Conservation (phyloP, 2,113 vertebrate genomes). For the Alexandromys fortis region DNA sequence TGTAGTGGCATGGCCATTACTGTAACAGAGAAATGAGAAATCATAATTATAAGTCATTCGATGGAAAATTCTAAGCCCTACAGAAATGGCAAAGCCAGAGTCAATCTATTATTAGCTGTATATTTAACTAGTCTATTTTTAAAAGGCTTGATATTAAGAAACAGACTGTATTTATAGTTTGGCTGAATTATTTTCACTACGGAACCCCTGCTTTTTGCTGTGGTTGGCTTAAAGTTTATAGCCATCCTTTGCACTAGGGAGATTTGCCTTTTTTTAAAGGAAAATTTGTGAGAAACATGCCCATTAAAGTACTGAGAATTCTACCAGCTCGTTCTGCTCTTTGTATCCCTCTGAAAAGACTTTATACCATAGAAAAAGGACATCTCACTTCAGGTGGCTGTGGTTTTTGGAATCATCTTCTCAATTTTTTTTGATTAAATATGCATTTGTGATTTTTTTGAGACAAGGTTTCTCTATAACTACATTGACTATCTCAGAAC, state of each 20-base stretch:
- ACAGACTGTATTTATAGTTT: constrained; percentile 69
- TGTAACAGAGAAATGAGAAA: constrained; percentile 61
- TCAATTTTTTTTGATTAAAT: background rate
- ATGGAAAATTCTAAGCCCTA: constrained; percentile 45
- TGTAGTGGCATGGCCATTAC: background rate
- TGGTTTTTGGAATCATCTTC: background rate
- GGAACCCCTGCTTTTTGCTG: constrained; percentile 48
- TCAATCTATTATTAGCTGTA: constrained; percentile 67
- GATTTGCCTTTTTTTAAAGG: constrained; percentile 51
- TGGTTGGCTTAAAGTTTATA: constrained; percentile 65
- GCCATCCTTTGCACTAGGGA: background rate
- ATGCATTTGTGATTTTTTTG: background rate
- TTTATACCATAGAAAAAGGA: background rate
- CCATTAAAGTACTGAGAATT: background rate
- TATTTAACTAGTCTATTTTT: constrained; percentile 74
- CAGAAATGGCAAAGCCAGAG: constrained; percentile 62
- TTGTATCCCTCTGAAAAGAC: background rate
- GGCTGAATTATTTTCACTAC: constrained; percentile 66
- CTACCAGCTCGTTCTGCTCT: background rate
- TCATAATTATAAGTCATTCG: constrained; percentile 74
- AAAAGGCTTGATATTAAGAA: constrained; percentile 75
- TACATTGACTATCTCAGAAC: background rate
- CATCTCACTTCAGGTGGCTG: background rate
- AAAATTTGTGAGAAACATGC: background rate
- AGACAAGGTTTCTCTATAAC: background rate